These are phyloP conservation scores for Chloroceryle aenea DNA, from an alignment of 2,113 vertebrate species.

Conservation along the genomic window DNA sequence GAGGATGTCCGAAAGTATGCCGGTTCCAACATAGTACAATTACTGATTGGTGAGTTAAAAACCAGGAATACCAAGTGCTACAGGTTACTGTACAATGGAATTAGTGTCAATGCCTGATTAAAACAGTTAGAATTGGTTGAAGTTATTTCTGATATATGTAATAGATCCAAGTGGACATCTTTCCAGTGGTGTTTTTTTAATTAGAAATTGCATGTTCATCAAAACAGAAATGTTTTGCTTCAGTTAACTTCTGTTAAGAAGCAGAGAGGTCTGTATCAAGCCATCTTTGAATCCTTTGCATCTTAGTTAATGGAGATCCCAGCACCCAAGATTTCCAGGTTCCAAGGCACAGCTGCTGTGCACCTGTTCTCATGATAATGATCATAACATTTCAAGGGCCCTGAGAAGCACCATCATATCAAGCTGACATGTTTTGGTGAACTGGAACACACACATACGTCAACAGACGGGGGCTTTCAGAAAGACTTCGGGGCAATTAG, in stretches of 20 bases:
- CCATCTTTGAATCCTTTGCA: not conserved
- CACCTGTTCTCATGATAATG: not conserved
- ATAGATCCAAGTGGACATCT: rapidly evolving
- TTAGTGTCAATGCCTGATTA: rapidly evolving
- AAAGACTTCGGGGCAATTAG: rapidly evolving
- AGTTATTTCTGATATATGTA: too few relatives aligned
- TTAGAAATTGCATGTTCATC: not conserved
- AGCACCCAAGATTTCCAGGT: not conserved
- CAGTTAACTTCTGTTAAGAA: not conserved
- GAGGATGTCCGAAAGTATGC: slow-evolving; percentile 88
- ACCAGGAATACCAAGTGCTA: rapidly evolving
- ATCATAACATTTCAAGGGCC: not conserved
- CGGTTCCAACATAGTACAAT: slow-evolving; percentile 83
- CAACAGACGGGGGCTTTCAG: not conserved
- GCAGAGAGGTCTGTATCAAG: not conserved
- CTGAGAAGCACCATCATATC: not conserved
- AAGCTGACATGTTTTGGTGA: not conserved
- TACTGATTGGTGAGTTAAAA: slow-evolving; percentile 83
- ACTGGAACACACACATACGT: not conserved
- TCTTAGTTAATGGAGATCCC: not conserved
- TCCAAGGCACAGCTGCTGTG: not conserved
- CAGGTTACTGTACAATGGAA: not conserved
- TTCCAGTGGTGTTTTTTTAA: rapidly evolving
- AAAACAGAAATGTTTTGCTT: not conserved
- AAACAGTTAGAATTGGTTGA: too few relatives aligned